Conservation (phyloP, 2,113 vertebrate species). For the Eudyptes chrysolophus region DNA sequence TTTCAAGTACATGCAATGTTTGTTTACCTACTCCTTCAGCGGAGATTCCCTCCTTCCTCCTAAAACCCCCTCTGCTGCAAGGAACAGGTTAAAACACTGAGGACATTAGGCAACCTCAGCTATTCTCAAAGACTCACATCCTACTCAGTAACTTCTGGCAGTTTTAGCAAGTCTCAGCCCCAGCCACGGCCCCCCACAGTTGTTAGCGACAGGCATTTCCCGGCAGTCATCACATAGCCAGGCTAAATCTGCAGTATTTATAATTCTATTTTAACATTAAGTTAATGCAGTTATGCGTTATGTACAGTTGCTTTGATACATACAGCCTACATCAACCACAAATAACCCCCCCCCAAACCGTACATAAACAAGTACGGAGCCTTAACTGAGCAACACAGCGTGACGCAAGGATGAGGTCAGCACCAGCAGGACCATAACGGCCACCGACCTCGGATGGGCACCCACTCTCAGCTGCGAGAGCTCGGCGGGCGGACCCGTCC, state of each 20-base stretch:
- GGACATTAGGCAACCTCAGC: not conserved
- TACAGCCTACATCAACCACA: not conserved
- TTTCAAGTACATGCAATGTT: fast-evolving
- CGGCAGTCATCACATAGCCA: not conserved
- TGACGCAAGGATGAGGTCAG: not conserved
- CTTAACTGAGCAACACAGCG: too few relatives aligned
- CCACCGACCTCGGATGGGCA: not conserved
- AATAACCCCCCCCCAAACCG: too few relatives aligned
- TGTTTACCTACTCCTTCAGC: not conserved
- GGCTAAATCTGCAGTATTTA: fast-evolving
- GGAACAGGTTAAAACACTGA: not conserved
- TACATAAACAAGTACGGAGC: fast-evolving
- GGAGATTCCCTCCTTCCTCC: not conserved
- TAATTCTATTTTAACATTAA: not conserved
- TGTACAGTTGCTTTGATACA: not conserved
- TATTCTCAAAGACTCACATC: not conserved
- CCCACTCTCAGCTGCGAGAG: not conserved
- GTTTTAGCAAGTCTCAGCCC: not conserved
- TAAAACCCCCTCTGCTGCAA: not conserved
- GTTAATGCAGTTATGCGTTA: not conserved
- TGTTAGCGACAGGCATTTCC: not conserved
- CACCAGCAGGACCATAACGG: not conserved
- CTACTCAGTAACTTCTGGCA: not conserved
- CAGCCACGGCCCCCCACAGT: not conserved
- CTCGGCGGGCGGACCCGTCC: not conserved